Evolutionary conservation across 2,113 vertebrate species (phyloP), one percentile per base, ranked within the genome.

Genomic region (Noctilio leporinus): DNA sequence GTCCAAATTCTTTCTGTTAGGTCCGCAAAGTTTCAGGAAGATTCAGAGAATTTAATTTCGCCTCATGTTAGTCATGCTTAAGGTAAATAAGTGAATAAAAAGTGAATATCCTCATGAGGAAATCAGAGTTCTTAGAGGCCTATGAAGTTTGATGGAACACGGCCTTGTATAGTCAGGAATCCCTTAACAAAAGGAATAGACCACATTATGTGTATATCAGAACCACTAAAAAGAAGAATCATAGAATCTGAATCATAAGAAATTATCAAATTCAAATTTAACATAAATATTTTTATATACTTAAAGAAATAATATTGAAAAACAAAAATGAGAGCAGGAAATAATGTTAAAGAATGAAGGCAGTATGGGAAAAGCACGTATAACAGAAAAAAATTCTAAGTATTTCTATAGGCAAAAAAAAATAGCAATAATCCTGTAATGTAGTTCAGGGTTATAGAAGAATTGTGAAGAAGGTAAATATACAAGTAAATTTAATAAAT

Each of bases 31-130:
- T 78, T 93, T 89, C 64, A 83, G 19, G 55, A 88, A 59, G 40
- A 82, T 62, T 75, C 57, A 62, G n/a, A 82, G 6, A 81, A 93
- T 91, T 86, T 95, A 75, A 93, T 86, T 89, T 77, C 55, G 14
- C 45, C 19, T 77, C 64, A 87, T 70, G 87, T 91, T 87, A 70
- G 51, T 78, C 45, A 91, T 77, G 69, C 35, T 16, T 70, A 49
- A 87, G 35, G 51, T 40, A 77, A 83, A 87, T 40, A 17, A 49
- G 15, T 83, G 35, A 62, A 94, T 24, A 24, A 72, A 43, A 86
- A 77, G 5, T 87, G 33, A 91, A 64, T 84, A 70, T 55, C 86
- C 30, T 51, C 38, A 55, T 19, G 15, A 55, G 70, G 16, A 45
- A 51, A 28, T 38, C 12, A 72, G 14, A 69, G 26, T 22, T 70